These are phyloP conservation scores for Thunnus maccoyii DNA, from an alignment of 2,113 vertebrate genomes.

Conservation along the genomic window DNA sequence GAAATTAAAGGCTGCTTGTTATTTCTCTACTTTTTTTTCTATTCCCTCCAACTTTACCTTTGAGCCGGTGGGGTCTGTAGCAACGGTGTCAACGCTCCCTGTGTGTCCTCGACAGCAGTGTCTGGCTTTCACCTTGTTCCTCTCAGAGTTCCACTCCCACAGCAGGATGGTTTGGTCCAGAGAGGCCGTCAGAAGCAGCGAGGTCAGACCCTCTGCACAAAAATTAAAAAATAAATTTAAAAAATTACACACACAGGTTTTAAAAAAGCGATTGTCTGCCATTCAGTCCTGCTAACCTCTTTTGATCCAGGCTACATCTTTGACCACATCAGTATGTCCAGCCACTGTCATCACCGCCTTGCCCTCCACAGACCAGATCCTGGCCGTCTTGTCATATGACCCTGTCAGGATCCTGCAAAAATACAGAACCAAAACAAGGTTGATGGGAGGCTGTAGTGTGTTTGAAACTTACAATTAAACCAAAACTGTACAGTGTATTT, in stretches of 20 bases:
- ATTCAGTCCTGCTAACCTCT: slow-evolving; percentile 86
- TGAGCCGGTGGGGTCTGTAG: slow-evolving; percentile 89
- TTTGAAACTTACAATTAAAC: neutral
- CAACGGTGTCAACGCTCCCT: slow-evolving; percentile 91
- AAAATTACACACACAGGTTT: neutral
- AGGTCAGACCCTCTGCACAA: slow-evolving; percentile 88
- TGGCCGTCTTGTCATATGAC: slow-evolving; percentile 95
- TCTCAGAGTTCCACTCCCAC: slow-evolving; percentile 97
- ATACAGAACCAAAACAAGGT: neutral
- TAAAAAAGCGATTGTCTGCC: neutral
- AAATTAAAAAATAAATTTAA: neutral
- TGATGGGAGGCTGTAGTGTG: neutral
- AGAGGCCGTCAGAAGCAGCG: slow-evolving; percentile 93
- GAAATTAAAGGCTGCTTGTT: neutral
- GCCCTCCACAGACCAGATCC: slow-evolving; percentile 96
- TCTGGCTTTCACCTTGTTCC: slow-evolving; percentile 91
- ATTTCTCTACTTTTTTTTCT: too few relatives aligned
- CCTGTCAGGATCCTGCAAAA: slow-evolving; percentile 94
- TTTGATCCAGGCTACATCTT: slow-evolving; percentile 96
- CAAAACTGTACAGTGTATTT: too few relatives aligned
- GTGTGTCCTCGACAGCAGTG: slow-evolving; percentile 96
- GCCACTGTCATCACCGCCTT: slow-evolving; percentile 90
- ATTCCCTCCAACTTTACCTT: slow-evolving; percentile 83
- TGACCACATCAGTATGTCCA: slow-evolving; percentile 95
- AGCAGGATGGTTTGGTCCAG: slow-evolving; percentile 95